These are phyloP conservation scores for Anagrus nilaparvatae DNA, from an alignment of 1,140 invertebrate genomes.

Conservation along the genomic window DNA sequence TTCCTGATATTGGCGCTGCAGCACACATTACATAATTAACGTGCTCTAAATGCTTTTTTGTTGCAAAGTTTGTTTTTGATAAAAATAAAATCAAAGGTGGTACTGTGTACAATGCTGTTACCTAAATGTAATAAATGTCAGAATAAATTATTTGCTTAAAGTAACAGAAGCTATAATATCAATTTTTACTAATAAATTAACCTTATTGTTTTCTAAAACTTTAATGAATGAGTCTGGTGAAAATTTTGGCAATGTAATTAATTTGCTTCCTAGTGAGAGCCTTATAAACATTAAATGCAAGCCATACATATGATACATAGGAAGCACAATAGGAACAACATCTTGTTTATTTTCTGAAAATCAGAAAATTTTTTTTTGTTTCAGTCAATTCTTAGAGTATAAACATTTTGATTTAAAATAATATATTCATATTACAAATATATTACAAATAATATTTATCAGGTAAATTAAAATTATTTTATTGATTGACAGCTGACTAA, in stretches of 20 bases:
- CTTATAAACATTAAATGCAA: conserved; percentile 48
- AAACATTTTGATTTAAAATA: no score
- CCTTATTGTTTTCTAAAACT: conserved; percentile 46
- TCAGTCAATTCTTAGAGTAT: no score
- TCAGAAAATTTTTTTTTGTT: no score
- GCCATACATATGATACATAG: conserved; percentile 82
- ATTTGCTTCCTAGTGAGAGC: conserved; percentile 51
- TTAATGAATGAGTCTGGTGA: conserved; percentile 51
- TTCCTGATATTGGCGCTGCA: conserved; percentile 41
- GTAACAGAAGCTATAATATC: no score
- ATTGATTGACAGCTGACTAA: no score
- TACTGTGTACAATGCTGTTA: conserved; percentile 33
- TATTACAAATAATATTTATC: no score
- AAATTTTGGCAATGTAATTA: conserved; percentile 68
- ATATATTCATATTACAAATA: no score
- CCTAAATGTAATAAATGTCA: no score
- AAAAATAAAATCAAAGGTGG: conserved; percentile 45
- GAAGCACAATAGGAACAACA: conserved; percentile 53
- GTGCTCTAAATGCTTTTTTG: conserved; percentile 31
- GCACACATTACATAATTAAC: conserved; percentile 39
- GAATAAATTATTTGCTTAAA: not conserved
- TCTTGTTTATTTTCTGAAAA: conserved; percentile 44
- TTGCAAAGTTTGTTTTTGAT: conserved; percentile 35
- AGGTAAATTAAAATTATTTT: no score
- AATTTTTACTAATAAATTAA: no score